Evolutionary conservation across 2,113 vertebrate genomes (phyloP).

Genomic region (Zeus faber): DNA sequence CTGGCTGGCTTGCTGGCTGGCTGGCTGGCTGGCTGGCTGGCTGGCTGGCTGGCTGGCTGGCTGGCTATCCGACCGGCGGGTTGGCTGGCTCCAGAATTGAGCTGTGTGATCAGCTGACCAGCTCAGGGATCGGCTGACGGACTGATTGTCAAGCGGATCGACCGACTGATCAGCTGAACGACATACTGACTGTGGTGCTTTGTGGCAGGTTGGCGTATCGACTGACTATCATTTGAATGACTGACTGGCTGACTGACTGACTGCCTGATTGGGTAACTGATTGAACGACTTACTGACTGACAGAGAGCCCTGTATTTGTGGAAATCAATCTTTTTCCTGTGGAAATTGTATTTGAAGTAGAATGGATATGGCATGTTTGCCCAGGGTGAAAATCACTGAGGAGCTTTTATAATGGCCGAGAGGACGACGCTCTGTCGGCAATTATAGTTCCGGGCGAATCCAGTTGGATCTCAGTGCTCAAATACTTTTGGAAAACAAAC

Average conservation of each 20-base stretch:
- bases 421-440: too few relatives aligned
- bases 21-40: neutral
- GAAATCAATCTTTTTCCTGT: neutral
- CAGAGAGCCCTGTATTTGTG: too few relatives aligned
- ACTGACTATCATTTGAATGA: neutral
- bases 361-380: neutral
- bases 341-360: neutral
- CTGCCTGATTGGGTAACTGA: too few relatives aligned
- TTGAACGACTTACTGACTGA: neutral
- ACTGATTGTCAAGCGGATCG: neutral
- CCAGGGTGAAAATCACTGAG: neutral
- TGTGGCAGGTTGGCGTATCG: neutral
- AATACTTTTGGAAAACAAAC: slow-evolving; percentile 14
- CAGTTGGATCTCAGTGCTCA: slow-evolving; percentile 1
- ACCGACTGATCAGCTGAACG: neutral
- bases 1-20: too few relatives aligned
- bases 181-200: neutral
- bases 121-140: neutral
- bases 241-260: too few relatives aligned
- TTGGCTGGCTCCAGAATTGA: neutral
- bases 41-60: slow-evolving; percentile 2
- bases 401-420: neutral
- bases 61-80: neutral
- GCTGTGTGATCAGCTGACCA: neutral
- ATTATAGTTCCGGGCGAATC: neutral